Base-by-base conservation (phyloP, 92 coral and sea anemone genomes). In the Bergia sp. region DNA sequence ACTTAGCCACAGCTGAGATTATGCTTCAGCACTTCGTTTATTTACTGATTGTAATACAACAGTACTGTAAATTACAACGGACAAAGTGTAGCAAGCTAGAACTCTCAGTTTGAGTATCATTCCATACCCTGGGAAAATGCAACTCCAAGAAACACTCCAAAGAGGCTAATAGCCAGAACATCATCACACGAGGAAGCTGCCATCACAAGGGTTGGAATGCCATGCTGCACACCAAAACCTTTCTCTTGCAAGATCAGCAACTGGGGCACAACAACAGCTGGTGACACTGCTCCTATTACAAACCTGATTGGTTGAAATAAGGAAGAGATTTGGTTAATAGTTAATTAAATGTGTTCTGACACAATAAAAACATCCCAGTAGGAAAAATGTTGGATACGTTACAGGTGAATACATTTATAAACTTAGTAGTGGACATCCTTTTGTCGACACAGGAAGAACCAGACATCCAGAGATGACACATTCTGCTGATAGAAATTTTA, bases 131-230 rank as follows among this genome's bases (percentile, higher is more conserved):
- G 89, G 41, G 97, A 94, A 81, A 97, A 97, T 42, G 99, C 96
- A 79, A 97, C 92, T 41, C 99, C 99, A 21, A 97, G 91, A 80
- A 97, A 97, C 21, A 97, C 94, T 12, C 99, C 98, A 85, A 97
- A 96, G 73, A 97, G 87, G 86, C 99, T 97, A 61, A 97, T 97
- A 18, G 99, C 98, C 89, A 97, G 89, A 66, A 97, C 99, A 93
- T 97, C 98, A 89, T 97, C 99, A 90, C 96, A 94, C n/a, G 99
- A 97, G 4, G 99, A 96, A 3, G 99, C 98, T 66, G 99, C 99
- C 93, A 97, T 94, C 29, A 96, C 98, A 43, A 97, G 95, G 36
- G 99, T 97, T 57, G 99, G 99, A 11, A 97, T 95, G 37, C 99
- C 99, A 39, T 97, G 94, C 42, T 94, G 93, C 6, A 92, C 93